Conservation (phyloP, 2,888 invertebrate species). For the Diploptera punctata region DNA sequence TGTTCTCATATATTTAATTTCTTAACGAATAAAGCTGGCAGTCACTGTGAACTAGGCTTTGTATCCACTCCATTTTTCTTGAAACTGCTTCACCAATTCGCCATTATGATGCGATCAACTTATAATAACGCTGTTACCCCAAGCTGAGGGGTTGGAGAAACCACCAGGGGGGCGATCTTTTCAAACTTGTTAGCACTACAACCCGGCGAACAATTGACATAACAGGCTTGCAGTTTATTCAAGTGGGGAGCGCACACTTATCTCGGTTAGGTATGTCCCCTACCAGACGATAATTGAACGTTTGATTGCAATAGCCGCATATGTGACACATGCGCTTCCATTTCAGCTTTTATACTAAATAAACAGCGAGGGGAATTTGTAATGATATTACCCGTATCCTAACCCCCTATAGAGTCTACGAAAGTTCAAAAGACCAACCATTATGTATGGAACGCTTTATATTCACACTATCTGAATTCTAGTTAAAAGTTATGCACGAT, state of each 20-base stretch:
- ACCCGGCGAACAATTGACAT: conserved; percentile 13
- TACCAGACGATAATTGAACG: neutral
- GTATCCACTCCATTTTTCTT: neutral
- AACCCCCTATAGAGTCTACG: no score
- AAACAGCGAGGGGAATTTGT: no score
- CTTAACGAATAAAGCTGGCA: no score
- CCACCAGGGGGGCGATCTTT: conserved; percentile 9
- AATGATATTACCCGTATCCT: no score
- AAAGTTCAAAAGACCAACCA: no score
- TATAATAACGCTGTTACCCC: conserved; percentile 24
- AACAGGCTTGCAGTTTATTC: neutral
- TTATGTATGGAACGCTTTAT: no score
- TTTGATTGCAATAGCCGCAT: neutral
- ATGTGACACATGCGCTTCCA: neutral
- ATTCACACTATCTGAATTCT: no score
- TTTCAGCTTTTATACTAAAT: no score
- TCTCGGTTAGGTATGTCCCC: conserved; percentile 8
- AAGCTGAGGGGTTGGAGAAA: neutral
- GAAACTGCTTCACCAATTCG: conserved; percentile 7
- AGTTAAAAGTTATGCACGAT: no score
- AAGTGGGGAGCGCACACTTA: conserved; percentile 11
- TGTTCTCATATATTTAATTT: no score
- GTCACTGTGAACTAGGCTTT: neutral
- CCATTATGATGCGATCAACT: conserved; percentile 18
- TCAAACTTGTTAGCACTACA: conserved; percentile 14